Evolutionary conservation across 1,140 invertebrate species (phyloP).

Genomic region (Geopemphigus sp.): DNA sequence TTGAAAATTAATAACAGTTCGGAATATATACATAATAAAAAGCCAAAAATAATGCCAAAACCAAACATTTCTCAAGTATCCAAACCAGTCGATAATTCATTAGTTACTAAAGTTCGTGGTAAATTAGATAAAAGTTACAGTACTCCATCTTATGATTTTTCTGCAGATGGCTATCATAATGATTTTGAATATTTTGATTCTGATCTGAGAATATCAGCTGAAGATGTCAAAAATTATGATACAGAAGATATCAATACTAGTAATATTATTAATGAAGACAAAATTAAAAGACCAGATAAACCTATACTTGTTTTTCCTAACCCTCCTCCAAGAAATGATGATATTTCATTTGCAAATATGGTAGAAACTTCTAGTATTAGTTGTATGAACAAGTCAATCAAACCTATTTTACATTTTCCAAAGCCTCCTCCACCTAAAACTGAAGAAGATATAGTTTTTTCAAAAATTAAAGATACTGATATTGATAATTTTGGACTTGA

Average conservation of each 20-base stretch:
- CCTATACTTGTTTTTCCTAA: conserved; percentile 31
- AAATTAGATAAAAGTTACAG: conserved; percentile 73
- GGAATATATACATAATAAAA: conserved; percentile 53
- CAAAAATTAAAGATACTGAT: neutral
- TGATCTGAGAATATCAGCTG: conserved; percentile 21
- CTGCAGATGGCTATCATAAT: conserved; percentile 14
- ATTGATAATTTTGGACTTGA: conserved; percentile 9
- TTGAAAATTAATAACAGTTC: conserved; percentile 50
- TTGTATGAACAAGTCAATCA: conserved; percentile 11
- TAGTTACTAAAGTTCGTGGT: conserved; percentile 54
- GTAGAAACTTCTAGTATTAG: neutral
- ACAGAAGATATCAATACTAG: neutral
- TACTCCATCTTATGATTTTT: conserved; percentile 71
- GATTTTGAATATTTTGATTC: conserved; percentile 46
- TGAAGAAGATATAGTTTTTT: conserved; percentile 5
- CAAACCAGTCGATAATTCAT: conserved; percentile 16
- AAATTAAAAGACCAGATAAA: conserved; percentile 40
- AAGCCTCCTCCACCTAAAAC: neutral
- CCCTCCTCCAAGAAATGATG: conserved; percentile 25
- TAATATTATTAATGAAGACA: neutral
- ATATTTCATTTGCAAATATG: neutral
- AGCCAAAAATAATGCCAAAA: conserved; percentile 55
- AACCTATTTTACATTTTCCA: conserved; percentile 28
- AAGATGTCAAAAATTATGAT: conserved; percentile 24
- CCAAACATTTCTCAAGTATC: conserved; percentile 51